phyloP scores from a whole-genome alignment of 2,113 vertebrate genomes.

The Abramis brama region DNA sequence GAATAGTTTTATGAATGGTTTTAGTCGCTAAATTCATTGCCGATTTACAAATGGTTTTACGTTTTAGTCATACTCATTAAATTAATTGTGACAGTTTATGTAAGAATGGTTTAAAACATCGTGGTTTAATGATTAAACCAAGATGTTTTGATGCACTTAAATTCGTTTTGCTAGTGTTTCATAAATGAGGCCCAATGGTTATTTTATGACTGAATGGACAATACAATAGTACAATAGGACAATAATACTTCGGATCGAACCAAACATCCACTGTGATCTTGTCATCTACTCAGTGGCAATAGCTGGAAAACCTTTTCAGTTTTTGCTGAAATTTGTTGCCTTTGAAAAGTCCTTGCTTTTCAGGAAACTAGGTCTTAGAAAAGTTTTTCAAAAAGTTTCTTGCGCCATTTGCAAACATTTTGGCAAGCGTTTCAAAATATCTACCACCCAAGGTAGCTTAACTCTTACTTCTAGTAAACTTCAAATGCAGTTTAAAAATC shows the following conservation, averaged over 20 bases:
- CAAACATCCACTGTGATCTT: background rate
- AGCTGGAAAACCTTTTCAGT: background rate
- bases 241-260: background rate
- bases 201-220: background rate
- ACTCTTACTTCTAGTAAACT: constrained; percentile 1
- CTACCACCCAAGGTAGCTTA: constrained; percentile 17
- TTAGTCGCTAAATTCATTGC: background rate
- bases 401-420: constrained; percentile 16
- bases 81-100: background rate
- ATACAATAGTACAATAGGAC: too few relatives aligned
- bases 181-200: background rate
- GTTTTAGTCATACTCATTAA: background rate
- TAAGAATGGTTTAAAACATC: too few relatives aligned
- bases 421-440: constrained; percentile 4
- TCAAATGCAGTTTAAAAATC: too few relatives aligned
- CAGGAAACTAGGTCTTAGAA: constrained; percentile 49
- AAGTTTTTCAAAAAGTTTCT: constrained; percentile 16
- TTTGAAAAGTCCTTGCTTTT: constrained; percentile 20
- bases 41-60: background rate
- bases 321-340: background rate
- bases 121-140: too few relatives aligned
- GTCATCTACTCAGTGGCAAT: background rate
- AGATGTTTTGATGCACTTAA: background rate
- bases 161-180: background rate
- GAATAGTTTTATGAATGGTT: background rate